Base-by-base conservation (phyloP, 2,888 invertebrate genomes). In the Atrina japonica region DNA sequence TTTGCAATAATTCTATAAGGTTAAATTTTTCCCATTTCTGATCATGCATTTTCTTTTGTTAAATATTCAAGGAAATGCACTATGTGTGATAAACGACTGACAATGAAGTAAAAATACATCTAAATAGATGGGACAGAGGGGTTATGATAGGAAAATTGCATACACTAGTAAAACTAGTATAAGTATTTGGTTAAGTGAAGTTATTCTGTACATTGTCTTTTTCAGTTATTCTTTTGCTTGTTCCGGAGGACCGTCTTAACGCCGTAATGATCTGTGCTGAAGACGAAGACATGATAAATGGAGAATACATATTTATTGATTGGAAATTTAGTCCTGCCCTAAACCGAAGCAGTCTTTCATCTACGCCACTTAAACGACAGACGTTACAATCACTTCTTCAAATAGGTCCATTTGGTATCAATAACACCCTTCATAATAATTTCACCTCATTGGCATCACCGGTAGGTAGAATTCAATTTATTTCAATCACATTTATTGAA, bases 301-400 rank as follows among this genome's bases (percentile, higher is more conserved):
- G 80, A 9, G 80, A 80, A 23, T 86, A 80, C 65, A 81, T 85
- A 14, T 85, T 84, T 71, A 72, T 82, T 1, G 74, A 82, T 47
- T 75, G 77, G 64, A 70, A 78, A 2, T 80, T 80, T 40, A 80
- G 77, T 18, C 75, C 81, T 3, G 64, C 69, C 6, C 59, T 70
- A 7, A 61, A 65, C 43, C 49, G 59, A 14, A 58, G 49, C 3
- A 21, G 18, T 21, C 23, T 25, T 1, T 43, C 18, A 7, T 21
- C 16, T 27, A 43, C 18, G 21, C 47, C 56, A 43, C 50, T 56
- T 1, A 35, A 23, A 35, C 47, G 21, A n/a, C 25, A 55, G 21
- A 63, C 64, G 3, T 49, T 63, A 35, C 35, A 30, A 25, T 67
- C 59, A 18, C 40, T 58, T 40, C 35, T 49, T 40, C 72, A 49